Conservation (phyloP, 2,888 invertebrate species). For the Lasioglossum leucozonium region DNA sequence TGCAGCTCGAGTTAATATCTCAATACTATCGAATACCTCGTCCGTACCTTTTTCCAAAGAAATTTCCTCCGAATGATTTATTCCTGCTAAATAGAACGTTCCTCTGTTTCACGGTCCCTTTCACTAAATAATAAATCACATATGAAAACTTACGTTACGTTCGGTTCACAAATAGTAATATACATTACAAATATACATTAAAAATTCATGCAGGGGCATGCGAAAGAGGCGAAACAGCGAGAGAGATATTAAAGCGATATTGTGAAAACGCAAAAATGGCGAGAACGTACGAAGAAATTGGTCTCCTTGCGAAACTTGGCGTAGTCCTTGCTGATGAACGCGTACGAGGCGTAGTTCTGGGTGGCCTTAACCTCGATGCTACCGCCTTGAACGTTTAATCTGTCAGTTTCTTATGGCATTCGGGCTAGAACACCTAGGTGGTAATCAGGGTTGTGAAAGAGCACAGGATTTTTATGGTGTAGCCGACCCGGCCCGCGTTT, state of each 20-base stretch:
- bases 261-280: not conserved
- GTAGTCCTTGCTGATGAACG: conserved; percentile 86
- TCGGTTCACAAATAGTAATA: not conserved
- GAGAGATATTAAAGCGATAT: not conserved
- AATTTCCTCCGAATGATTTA: not conserved
- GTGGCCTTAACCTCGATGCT: conserved; percentile 86
- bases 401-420: conserved; percentile 66
- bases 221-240: not conserved
- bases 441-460: conserved; percentile 62
- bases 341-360: conserved; percentile 85
- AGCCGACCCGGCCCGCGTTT: conserved; percentile 54
- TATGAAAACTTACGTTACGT: not conserved
- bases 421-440: conserved; percentile 60
- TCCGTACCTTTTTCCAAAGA: not conserved
- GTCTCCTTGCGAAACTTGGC: conserved; percentile 86
- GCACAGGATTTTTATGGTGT: conserved; percentile 42
- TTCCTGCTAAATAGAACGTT: not conserved
- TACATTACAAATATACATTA: not conserved
- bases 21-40: conserved; percentile 6
- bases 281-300: conserved; percentile 79
- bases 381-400: conserved; percentile 83
- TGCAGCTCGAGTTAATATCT: not conserved
- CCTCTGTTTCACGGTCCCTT: not conserved
- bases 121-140: not conserved
- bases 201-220: not conserved